Percentiles rank a stretch among this genome's conserved stretches.
Conservation (phyloP, 2,888 invertebrate species). For the Atethmia centrago region DNA sequence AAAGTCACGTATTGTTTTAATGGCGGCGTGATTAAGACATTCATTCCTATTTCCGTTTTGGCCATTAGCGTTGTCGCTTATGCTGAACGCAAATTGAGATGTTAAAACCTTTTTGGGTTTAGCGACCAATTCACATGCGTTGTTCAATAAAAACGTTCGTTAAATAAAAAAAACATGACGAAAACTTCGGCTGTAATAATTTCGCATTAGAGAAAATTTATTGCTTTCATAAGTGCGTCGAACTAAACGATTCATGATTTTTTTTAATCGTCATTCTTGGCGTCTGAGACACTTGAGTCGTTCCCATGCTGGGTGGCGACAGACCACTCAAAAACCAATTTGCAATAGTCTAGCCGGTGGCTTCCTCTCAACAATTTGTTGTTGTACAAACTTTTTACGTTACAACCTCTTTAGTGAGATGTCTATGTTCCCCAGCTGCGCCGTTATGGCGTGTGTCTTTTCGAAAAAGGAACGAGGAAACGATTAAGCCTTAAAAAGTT, state of each 20-base stretch:
- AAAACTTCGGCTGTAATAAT: slow-evolving; percentile 65
- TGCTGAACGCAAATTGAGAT: slow-evolving; percentile 49
- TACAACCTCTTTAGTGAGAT: slow-evolving; percentile 68
- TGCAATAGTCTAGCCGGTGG: slow-evolving; percentile 87
- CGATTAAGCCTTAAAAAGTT: slow-evolving; percentile 71
- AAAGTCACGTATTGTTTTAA: slow-evolving; percentile 81
- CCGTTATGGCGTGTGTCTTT: slow-evolving; percentile 81
- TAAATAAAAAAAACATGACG: slow-evolving; percentile 56
- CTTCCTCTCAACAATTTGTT: slow-evolving; percentile 78
- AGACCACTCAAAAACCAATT: slow-evolving; percentile 87
- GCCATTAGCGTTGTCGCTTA: slow-evolving; percentile 54
- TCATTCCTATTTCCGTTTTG: slow-evolving; percentile 70
- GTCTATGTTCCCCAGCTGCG: slow-evolving; percentile 79
- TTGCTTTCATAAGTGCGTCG: slow-evolving; percentile 77
- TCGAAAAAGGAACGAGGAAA: slow-evolving; percentile 75
- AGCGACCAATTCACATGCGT: slow-evolving; percentile 54
- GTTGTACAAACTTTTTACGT: slow-evolving; percentile 68
- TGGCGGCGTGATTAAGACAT: slow-evolving; percentile 84
- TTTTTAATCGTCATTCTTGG: slow-evolving; percentile 76
- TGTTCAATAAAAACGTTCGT: slow-evolving; percentile 32
- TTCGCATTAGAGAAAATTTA: slow-evolving; percentile 81
- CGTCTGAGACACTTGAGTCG: slow-evolving; percentile 78
- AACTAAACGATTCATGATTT: slow-evolving; percentile 68
- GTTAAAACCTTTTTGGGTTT: slow-evolving; percentile 40
- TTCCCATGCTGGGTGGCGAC: slow-evolving; percentile 90